phyloP scores from a whole-genome alignment of 1,140 invertebrate species.

The Lanistes nyassanus region DNA sequence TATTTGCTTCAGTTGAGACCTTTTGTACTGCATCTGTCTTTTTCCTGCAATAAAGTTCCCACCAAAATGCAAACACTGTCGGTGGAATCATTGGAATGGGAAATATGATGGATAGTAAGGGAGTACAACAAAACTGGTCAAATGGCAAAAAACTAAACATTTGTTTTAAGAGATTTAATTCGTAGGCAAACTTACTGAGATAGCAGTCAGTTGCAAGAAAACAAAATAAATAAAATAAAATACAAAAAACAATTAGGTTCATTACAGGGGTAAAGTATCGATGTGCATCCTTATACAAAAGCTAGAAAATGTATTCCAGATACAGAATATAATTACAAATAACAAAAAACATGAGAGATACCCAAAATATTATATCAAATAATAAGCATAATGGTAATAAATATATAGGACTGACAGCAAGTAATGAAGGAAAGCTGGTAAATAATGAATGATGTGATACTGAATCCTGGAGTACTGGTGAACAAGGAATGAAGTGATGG shows the following conservation, averaged over 20 bases:
- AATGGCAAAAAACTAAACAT: background rate
- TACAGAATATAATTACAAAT: too few relatives aligned
- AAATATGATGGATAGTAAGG: background rate
- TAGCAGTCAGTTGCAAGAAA: too few relatives aligned
- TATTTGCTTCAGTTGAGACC: background rate
- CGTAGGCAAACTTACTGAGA: too few relatives aligned
- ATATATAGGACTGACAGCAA: background rate
- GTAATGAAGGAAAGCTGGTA: background rate
- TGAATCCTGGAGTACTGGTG: too few relatives aligned
- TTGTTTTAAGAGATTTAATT: background rate
- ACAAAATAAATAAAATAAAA: too few relatives aligned
- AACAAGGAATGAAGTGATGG: too few relatives aligned
- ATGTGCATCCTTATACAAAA: too few relatives aligned
- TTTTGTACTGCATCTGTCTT: conserved; percentile 16
- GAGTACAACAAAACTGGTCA: background rate
- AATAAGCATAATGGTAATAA: background rate
- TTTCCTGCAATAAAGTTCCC: conserved; percentile 15
- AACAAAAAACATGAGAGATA: background rate
- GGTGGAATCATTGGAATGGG: background rate
- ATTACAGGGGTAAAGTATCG: too few relatives aligned
- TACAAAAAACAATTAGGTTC: too few relatives aligned
- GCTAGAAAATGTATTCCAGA: too few relatives aligned
- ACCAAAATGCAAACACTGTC: background rate
- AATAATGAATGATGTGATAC: too few relatives aligned
- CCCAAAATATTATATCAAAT: background rate